Percentiles rank a stretch among this genome's conserved stretches.
These are phyloP conservation scores for Oscheius sp. DNA, from an alignment of 2,888 invertebrate species.

Conservation along the genomic window DNA sequence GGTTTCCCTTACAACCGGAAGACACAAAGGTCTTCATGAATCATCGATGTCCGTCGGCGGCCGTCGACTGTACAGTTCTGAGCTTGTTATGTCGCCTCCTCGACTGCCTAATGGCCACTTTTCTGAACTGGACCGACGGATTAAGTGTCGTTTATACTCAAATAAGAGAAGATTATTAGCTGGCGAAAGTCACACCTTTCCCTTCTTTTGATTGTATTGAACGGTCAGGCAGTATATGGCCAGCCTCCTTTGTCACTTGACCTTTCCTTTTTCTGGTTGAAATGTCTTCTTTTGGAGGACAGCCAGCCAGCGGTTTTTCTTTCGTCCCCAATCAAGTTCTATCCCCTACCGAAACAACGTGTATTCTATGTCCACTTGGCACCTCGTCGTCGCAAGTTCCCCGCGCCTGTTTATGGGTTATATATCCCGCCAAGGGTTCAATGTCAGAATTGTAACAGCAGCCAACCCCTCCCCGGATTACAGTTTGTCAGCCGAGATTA, in stretches of 20 bases:
- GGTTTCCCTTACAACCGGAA: neutral
- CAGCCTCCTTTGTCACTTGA: constrained; percentile 5
- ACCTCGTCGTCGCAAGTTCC: neutral
- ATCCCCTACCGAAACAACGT: neutral
- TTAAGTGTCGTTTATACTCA: too few relatives aligned
- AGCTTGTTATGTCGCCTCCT: neutral
- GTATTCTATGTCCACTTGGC: neutral
- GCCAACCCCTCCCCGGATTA: constrained; percentile 2
- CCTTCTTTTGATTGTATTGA: neutral
- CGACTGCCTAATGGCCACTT: too few relatives aligned
- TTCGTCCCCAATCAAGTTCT: neutral
- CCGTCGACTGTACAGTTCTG: neutral
- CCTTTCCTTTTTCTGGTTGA: neutral
- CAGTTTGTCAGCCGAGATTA: constrained; percentile 24
- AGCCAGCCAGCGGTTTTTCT: neutral
- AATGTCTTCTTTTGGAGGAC: neutral
- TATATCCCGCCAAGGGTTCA: constrained; percentile 9
- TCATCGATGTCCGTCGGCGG: neutral
- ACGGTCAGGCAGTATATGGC: neutral
- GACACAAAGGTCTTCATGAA: neutral
- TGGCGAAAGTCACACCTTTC: too few relatives aligned
- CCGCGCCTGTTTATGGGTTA: constrained; percentile 23
- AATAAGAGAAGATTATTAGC: too few relatives aligned
- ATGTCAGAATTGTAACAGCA: constrained; percentile 25
- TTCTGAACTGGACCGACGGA: too few relatives aligned